Evolutionary conservation across 2,797 vertebrate species (phyloP), one percentile per base, ranked within the genome.

Genomic region (Clarias fuscus): DNA sequence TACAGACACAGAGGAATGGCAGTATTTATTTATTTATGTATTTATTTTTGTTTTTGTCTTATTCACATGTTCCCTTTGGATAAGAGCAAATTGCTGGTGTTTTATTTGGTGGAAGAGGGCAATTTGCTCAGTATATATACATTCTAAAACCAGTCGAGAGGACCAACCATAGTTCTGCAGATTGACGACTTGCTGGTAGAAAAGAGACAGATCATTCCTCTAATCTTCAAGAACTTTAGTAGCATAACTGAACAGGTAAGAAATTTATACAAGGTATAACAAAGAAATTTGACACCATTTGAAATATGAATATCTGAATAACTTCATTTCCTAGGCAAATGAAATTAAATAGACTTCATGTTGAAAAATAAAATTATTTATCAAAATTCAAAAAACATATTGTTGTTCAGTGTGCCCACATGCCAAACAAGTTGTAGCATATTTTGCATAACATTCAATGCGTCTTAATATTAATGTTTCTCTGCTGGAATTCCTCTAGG

Each of bases 21-120:
- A 61, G 4, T 67, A 82, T 37, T 37, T 37, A 37, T 37, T 37
- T 37, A 37, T 37, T 37, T 37, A 37, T 37, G 4, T 33, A 6
- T 40, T 40, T 40, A 6, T 48, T 43, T 81, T 65, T 4, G 20
- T 67, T 22, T 59, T 56, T 22, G 5, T 33, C 40, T 53, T 30
- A 64, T 73, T 87, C 94, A 92, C 91, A 84, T 86, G 89, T 94
- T 95, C 75, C 83, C 88, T 24, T 87, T 92, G 11, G 82, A 65
- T 6, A 94, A 88, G 86, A 89, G 5, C 68, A 96, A 92, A 82
- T 89, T 84, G 43, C 92, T 99, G 84, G 89, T 90, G 67, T 97
- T 99, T 67, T 92, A 95, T 17, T 88, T 99, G 43, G 37, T 88
- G 0, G 98, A 98, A 18, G 96, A 96, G 64, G 97, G 97, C 15